A percentile compares a stretch with the other conserved stretches of the same genome.
phyloP scores from a whole-genome alignment of 2,888 invertebrate genomes.

The Dasysyrphus tricinctus region DNA sequence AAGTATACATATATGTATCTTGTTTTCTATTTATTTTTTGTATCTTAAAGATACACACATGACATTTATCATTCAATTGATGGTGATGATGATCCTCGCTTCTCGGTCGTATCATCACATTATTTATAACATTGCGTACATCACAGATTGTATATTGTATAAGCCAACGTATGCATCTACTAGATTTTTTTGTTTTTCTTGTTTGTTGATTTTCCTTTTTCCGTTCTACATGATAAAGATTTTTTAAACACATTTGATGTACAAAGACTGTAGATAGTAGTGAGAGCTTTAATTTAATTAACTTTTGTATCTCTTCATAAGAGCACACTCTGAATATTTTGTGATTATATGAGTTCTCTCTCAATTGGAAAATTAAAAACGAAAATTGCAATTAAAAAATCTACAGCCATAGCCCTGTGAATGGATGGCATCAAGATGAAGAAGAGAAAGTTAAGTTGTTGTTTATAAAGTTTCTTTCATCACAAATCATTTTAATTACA shows the following conservation, averaged over 20 bases:
- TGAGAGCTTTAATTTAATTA: conserved; percentile 67
- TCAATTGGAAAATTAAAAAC: conserved; percentile 68
- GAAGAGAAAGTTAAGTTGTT: not conserved
- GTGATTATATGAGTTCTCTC: not conserved
- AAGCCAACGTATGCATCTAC: conserved; percentile 37
- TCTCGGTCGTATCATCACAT: conserved; percentile 34
- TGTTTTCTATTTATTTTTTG: not conserved
- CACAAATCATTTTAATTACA: no score
- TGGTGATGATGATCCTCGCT: conserved; percentile 44
- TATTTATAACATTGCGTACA: conserved; percentile 54
- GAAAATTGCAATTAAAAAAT: conserved; percentile 63
- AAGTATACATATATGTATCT: not conserved
- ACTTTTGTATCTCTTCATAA: not conserved
- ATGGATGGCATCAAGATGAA: not conserved
- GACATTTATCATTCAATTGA: conserved; percentile 63
- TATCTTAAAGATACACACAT: conserved; percentile 1
- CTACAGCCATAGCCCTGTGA: not conserved
- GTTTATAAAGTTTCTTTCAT: no score
- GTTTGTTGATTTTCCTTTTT: conserved; percentile 45
- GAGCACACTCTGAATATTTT: not conserved
- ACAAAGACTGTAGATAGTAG: not conserved
- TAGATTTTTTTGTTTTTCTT: conserved; percentile 2
- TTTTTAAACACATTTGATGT: conserved; percentile 20
- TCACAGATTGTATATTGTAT: conserved; percentile 32
- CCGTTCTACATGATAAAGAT: conserved; percentile 45